phyloP scores from a whole-genome alignment of 2,797 vertebrate genomes.

The Tamandua tetradactyla region DNA sequence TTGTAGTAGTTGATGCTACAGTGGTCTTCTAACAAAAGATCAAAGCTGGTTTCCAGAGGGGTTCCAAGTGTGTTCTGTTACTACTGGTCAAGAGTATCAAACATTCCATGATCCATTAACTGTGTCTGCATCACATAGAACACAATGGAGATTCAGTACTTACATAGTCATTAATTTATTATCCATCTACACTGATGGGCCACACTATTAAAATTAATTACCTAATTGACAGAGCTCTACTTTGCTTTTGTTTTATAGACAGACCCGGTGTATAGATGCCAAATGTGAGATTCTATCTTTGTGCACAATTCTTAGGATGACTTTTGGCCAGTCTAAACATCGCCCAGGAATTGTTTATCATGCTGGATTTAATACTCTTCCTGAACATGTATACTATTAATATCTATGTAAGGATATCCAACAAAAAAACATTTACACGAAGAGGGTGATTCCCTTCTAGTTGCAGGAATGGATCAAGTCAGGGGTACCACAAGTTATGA shows the following conservation, averaged over 20 bases:
- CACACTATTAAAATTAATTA: not conserved
- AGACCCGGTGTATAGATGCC: not conserved
- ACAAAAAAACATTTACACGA: constrained; percentile 75
- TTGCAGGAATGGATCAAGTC: not conserved
- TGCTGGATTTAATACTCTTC: constrained; percentile 54
- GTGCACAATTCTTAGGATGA: not conserved
- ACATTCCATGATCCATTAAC: constrained; percentile 48
- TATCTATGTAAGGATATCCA: constrained; percentile 68
- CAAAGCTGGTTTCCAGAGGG: constrained; percentile 51
- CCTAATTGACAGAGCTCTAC: not conserved
- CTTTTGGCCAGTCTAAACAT: constrained; percentile 71
- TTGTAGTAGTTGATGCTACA: constrained; percentile 22
- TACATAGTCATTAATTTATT: not conserved
- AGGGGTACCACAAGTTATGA: constrained; percentile 47
- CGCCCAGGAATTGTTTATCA: constrained; percentile 70
- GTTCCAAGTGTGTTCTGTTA: constrained; percentile 39
- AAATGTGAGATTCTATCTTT: constrained; percentile 24
- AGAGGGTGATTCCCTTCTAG: constrained; percentile 54
- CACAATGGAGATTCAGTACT: not conserved
- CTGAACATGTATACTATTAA: constrained; percentile 64
- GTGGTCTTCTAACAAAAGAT: constrained; percentile 63
- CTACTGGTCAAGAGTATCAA: constrained; percentile 33
- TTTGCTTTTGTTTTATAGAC: constrained; percentile 31
- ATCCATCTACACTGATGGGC: not conserved
- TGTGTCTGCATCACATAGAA: not conserved